Evolutionary conservation across 30 jellyfish, hydroid and myxozoan species (phyloP), one percentile per base, ranked within the genome.

Genomic region (Cassiopea xamachana): DNA sequence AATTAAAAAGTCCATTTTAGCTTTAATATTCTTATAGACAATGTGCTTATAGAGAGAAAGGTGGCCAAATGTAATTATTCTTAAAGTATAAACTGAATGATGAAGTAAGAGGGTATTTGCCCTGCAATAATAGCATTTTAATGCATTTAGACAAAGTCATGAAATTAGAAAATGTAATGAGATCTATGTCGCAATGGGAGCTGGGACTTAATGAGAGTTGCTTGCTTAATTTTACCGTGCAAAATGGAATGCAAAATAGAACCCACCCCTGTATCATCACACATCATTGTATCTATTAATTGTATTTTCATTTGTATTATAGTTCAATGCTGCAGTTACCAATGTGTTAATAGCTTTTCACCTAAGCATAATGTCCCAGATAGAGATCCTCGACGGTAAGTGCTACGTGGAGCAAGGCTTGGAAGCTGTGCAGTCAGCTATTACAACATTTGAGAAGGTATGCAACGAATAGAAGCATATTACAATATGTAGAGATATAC

Each of bases 241-340:
- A 55, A 10, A 6, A 6, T 10, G 12, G 64, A 3, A 10, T 10
- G 7, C 10, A 55, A 55, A 55, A 10, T 55, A 10, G 7, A 55
- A 6, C 12, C 64, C 7, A 3, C 12, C 64, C 12, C 64, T 3
- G 12, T 55, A 55, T 55, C 7, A 55, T 6, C 12, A 55, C 64
- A 55, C 64, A 10, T 27, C 39, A 55, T 10, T 55, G 64, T 10
- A 3, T 55, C 12, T 10, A 55, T 10, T 55, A 55, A 55, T 55
- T 55, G 7, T 55, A 55, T 55, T 10, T 10, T 55, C 64, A 55
- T 3, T 55, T 55, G 19, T 39, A 15, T 86, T 62, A 7, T 18
- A 86, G 93, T 76, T 75, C 86, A 75, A 86, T 27, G 83, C 75
- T 2, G 93, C 93, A 18, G 80, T 74, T 76, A 86, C 83, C 14